Conservation (phyloP, 2,113 vertebrate species). For the Chionis minor region DNA sequence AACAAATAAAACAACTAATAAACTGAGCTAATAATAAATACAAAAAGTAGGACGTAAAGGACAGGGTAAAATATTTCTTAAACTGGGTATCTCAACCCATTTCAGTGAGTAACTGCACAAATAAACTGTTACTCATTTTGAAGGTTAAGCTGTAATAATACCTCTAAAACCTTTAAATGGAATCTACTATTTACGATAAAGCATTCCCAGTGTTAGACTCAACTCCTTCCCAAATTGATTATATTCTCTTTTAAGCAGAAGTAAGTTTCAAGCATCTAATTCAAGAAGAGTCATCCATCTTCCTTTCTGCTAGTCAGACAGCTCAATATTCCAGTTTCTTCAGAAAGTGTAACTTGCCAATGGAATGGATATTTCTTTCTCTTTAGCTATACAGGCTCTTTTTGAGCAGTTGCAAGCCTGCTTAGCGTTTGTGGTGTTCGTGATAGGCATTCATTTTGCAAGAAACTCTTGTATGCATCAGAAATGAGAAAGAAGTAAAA, state of each 20-base stretch:
- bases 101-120: conserved; percentile 8
- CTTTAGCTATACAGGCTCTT: not conserved
- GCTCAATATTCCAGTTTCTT: conserved; percentile 14
- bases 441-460: not conserved
- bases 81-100: not conserved
- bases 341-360: not conserved
- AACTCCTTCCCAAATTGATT: conserved; percentile 35
- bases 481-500: not conserved
- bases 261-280: not conserved
- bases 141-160: conserved; percentile 26
- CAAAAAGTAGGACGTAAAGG: not conserved
- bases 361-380: conserved; percentile 1
- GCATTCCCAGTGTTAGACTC: not conserved
- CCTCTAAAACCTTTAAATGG: conserved; percentile 33
- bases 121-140: conserved; percentile 27
- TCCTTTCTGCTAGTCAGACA: conserved; percentile 36
- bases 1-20: not conserved
- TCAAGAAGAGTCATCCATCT: conserved; percentile 34
- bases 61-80: not conserved
- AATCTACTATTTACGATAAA: conserved; percentile 26
- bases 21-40: not conserved
- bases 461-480: not conserved
- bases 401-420: not conserved
- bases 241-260: conserved; percentile 22
- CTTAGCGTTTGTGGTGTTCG: not conserved